Conservation (phyloP, 2,113 vertebrate species). For the Symphodus melops region DNA sequence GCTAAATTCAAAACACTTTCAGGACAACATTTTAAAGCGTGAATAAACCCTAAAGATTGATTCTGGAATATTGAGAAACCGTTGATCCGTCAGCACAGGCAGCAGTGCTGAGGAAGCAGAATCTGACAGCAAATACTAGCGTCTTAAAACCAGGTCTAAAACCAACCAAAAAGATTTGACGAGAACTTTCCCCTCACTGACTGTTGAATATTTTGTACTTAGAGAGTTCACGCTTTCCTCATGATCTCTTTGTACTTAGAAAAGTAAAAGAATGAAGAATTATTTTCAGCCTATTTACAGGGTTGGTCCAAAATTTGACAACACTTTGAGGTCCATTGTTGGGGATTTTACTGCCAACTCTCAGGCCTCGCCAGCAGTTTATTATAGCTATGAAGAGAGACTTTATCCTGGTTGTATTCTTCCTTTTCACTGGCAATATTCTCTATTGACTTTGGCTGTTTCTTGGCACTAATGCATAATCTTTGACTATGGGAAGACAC, state of each 20-base stretch:
- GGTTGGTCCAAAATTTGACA: slow-evolving; percentile 1
- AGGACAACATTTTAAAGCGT: too few relatives aligned
- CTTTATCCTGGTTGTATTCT: slow-evolving; percentile 5
- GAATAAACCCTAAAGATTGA: too few relatives aligned
- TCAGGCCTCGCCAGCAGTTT: background rate
- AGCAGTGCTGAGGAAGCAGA: too few relatives aligned
- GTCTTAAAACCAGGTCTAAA: too few relatives aligned
- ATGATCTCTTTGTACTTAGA: background rate
- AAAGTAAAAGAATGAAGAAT: background rate
- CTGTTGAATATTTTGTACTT: background rate
- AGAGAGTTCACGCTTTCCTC: background rate
- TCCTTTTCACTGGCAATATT: background rate
- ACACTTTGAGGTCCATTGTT: slow-evolving; percentile 6
- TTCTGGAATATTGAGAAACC: too few relatives aligned
- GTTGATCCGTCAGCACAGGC: too few relatives aligned
- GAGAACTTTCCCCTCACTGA: background rate
- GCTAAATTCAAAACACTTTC: too few relatives aligned
- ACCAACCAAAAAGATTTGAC: background rate
- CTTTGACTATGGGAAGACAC: slow-evolving; percentile 1
- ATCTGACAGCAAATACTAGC: too few relatives aligned
- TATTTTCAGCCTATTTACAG: background rate
- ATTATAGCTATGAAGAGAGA: background rate
- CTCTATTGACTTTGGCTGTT: slow-evolving; percentile 6
- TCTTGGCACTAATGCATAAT: background rate
- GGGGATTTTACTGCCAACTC: slow-evolving; percentile 10